Base-by-base conservation (phyloP, 2,888 invertebrate genomes). In the Leucozona laternaria region DNA sequence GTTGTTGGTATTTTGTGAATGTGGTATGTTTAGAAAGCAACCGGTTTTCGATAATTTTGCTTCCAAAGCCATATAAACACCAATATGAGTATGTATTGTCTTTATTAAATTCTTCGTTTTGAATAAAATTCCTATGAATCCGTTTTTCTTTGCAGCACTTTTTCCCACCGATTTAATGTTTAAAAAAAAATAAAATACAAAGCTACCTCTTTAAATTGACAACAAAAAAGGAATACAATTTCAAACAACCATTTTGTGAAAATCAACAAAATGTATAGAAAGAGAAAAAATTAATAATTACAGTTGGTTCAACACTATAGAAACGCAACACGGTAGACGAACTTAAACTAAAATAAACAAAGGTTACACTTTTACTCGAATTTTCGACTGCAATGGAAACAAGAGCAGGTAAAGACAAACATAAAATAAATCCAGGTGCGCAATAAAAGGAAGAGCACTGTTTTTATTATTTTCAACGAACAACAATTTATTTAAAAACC, bases 11-110 rank as follows among this genome's bases (percentile, higher is more conserved):
- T 75, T 75, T 71, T 66, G 62, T 64, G 71, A 62, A 68, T 66
- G 78, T 78, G 82, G 78, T 86, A 73, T 82, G 86, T 82, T 86
- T 82, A 86, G 86, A 82, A 82, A 86, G 86, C 86, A 86, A 86
- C 86, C 86, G 82, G 86, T 86, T 86, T 86, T 82, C 45, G 55
- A 85, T 64, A 53, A 68, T 78, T 55, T 62, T 86, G 48, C 66
- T 79, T 71, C 37, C 82, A 82, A 86, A 86, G 78, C 86, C 85
- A 81, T 78, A 82, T 73, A 82, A 86, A 82, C 81, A 85, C 62
- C 28, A 66, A 43, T 60, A 22, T 71, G 73, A 78, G 70, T 58
- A 40, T 86, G 81, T 76, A 53, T 79, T 70, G 57, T 75, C 58
- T 68, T 72, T 37, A 50, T 58, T 55, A 11, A 53, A 40, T 68